These are phyloP conservation scores for Porites evermanni DNA, from an alignment of 92 coral and sea anemone genomes.

Conservation along the genomic window DNA sequence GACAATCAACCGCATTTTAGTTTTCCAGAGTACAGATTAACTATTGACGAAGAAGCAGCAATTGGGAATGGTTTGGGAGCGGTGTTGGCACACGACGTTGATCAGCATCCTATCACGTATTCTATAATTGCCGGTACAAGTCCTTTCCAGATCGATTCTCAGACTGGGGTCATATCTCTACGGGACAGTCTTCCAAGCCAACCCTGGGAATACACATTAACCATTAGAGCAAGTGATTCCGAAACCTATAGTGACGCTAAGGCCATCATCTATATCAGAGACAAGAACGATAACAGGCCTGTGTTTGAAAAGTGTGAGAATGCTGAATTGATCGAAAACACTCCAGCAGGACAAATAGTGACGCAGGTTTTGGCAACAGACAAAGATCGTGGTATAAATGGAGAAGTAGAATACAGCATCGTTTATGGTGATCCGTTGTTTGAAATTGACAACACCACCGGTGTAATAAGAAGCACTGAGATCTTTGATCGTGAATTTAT, in stretches of 20 bases:
- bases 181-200: conserved; percentile 28
- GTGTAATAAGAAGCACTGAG: conserved; percentile 63
- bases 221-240: conserved; percentile 73
- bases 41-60: conserved; percentile 72
- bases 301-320: conserved; percentile 67
- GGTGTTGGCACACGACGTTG: conserved; percentile 70
- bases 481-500: conserved; percentile 78
- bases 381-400: conserved; percentile 64
- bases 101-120: conserved; percentile 55
- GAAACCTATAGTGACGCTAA: conserved; percentile 27
- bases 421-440: conserved; percentile 59
- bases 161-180: conserved; percentile 72
- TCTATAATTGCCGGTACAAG: conserved; percentile 61
- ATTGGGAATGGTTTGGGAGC: conserved; percentile 68
- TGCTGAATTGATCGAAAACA: conserved; percentile 70
- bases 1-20: conserved; percentile 81
- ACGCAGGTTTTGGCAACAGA: conserved; percentile 76
- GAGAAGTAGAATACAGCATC: conserved; percentile 79
- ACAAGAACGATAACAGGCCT: conserved; percentile 67
- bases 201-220: conserved; percentile 67
- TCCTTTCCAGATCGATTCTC: conserved; percentile 55
- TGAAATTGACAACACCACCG: conserved; percentile 82
- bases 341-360: conserved; percentile 72
- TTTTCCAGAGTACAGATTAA: conserved; percentile 47
- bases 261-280: conserved; percentile 58